phyloP scores from a whole-genome alignment of 2,797 vertebrate genomes.

The Nannoperca obscura region DNA sequence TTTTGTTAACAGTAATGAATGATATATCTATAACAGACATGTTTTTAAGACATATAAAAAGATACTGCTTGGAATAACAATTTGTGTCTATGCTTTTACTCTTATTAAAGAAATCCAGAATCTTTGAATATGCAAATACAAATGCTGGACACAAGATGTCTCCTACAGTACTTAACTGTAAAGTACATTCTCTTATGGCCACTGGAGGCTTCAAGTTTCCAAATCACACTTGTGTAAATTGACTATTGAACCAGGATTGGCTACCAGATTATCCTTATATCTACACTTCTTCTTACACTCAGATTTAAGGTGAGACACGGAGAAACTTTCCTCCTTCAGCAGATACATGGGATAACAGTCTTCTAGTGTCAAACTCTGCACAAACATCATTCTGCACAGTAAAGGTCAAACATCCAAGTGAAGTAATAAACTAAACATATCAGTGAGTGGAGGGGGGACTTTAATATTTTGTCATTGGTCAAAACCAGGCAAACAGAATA shows the following conservation, averaged over 20 bases:
- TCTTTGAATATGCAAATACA: not conserved
- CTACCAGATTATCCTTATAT: not conserved
- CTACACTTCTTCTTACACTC: not conserved
- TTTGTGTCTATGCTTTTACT: too few species aligned
- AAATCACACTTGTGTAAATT: conserved; percentile 10
- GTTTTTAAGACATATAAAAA: not conserved
- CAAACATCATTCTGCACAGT: not conserved
- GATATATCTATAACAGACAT: not conserved
- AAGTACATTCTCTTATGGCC: not conserved
- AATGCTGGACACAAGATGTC: not conserved
- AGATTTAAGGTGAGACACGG: not conserved
- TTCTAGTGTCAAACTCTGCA: not conserved
- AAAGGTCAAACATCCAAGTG: not conserved
- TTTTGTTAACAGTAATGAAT: not conserved
- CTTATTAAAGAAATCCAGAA: not conserved
- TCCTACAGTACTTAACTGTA: too few species aligned
- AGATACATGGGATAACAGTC: not conserved
- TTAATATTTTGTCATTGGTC: not conserved
- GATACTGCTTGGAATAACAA: too few species aligned
- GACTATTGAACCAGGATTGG: not conserved
- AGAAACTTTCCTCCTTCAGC: conserved; percentile 5
- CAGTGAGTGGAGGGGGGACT: too few species aligned
- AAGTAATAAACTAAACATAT: not conserved
- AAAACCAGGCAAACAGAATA: too few species aligned
- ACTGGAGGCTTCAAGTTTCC: not conserved